Percentiles rank a stretch among this genome's conserved stretches.
Conservation (phyloP, 2,113 vertebrate species). For the Phocoena sinus region DNA sequence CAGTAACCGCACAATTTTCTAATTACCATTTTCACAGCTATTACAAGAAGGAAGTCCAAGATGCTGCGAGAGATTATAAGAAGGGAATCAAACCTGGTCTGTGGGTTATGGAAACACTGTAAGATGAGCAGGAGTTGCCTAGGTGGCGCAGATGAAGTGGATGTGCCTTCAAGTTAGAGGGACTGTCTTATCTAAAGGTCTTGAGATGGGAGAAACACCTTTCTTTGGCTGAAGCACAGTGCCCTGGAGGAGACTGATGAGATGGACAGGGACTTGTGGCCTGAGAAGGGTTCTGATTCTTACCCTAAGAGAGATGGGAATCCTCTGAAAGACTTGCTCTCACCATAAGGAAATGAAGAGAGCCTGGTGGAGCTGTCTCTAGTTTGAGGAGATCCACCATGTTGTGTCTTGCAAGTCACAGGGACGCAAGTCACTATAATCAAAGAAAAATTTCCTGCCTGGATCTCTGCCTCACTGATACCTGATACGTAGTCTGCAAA, state of each 20-base stretch:
- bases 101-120: background rate
- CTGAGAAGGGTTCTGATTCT: background rate
- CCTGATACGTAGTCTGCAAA: background rate
- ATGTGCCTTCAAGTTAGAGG: background rate
- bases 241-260: background rate
- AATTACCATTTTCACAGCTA: background rate
- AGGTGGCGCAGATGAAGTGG: background rate
- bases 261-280: background rate
- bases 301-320: background rate
- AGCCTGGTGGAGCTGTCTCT: background rate
- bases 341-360: background rate
- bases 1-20: background rate
- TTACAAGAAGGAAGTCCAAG: background rate
- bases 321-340: background rate
- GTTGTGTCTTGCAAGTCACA: background rate
- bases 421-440: background rate
- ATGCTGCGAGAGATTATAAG: background rate
- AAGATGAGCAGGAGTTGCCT: background rate
- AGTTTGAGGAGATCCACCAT: background rate
- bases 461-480: background rate
- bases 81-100: background rate
- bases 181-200: background rate
- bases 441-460: background rate
- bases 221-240: background rate
- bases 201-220: background rate